A percentile compares a stretch with the other conserved stretches of the same genome.
phyloP scores from a whole-genome alignment of 1,140 invertebrate genomes.

The Dysdera silvatica region DNA sequence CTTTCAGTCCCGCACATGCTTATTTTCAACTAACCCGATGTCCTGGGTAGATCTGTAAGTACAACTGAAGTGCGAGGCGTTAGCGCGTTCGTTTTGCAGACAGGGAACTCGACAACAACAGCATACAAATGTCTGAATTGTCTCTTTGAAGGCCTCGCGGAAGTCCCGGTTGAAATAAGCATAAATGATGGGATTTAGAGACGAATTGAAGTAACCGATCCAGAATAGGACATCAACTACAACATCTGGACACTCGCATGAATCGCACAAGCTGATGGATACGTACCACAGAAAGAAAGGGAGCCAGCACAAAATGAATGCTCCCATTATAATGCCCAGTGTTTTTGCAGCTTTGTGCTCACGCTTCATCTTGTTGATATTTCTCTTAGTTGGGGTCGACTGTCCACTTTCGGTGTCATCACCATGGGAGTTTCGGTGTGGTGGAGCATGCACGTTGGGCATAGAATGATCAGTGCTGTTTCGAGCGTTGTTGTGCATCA shows the following conservation, averaged over 20 bases:
- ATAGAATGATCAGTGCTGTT: slow-evolving; percentile 28
- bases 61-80: slow-evolving; percentile 34
- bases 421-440: slow-evolving; percentile 35
- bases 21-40: slow-evolving; percentile 36
- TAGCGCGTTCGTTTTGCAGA: slow-evolving; percentile 25
- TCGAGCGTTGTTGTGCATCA: slow-evolving; percentile 18
- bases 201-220: slow-evolving; percentile 98
- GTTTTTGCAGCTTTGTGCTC: slow-evolving; percentile 96
- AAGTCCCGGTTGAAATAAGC: slow-evolving; percentile 99
- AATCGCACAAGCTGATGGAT: slow-evolving; percentile 64
- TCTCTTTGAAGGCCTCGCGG: slow-evolving; percentile 93
- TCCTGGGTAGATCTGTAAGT: slow-evolving; percentile 37
- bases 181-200: slow-evolving; percentile 93
- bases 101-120: slow-evolving; percentile 31
- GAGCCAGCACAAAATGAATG: slow-evolving; percentile 90
- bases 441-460: slow-evolving; percentile 29
- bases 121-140: slow-evolving; percentile 78
- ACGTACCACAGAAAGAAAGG: slow-evolving; percentile 95
- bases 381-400: slow-evolving; percentile 75
- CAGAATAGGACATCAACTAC: slow-evolving; percentile 89
- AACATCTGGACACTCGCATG: slow-evolving; percentile 62
- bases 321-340: slow-evolving; percentile 89
- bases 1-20: slow-evolving; percentile 32
- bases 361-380: slow-evolving; percentile 78
- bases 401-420: slow-evolving; percentile 41